Evolutionary conservation across 37 sponge, comb jelly and placozoan species (phyloP).

Genomic region (Amphimedon queenslandica): DNA sequence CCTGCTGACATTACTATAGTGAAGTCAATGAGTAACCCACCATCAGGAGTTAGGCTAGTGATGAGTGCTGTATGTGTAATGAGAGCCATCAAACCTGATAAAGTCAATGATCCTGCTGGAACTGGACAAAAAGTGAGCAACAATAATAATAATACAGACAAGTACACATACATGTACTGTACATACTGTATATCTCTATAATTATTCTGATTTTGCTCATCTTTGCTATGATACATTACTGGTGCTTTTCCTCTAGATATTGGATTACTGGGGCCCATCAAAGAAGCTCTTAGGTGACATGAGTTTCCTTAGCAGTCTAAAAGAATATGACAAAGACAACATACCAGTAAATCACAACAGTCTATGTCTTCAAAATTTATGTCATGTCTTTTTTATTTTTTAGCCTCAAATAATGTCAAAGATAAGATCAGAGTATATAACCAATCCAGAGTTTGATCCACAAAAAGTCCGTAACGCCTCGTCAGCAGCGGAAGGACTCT

Average conservation of each 20-base stretch:
- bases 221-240: not conserved
- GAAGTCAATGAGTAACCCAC: slow-evolving; percentile 95
- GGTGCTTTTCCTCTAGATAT: slow-evolving; percentile 68
- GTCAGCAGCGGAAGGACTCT: slow-evolving; percentile 97
- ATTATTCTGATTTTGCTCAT: too few relatives aligned
- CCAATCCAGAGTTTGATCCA: slow-evolving; percentile 96
- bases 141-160: too few relatives aligned
- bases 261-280: slow-evolving; percentile 99
- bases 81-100: slow-evolving; percentile 96
- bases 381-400: too few relatives aligned
- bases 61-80: slow-evolving; percentile 99
- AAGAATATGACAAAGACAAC: slow-evolving; percentile 95
- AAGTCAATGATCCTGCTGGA: slow-evolving; percentile 87
- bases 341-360: slow-evolving; percentile 81
- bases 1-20: slow-evolving; percentile 97
- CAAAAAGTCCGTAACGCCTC: slow-evolving; percentile 92
- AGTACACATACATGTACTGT: too few relatives aligned
- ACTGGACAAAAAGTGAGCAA: slow-evolving; percentile 62
- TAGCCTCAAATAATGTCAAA: slow-evolving; percentile 88
- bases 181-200: too few relatives aligned
- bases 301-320: slow-evolving; percentile 84
- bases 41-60: slow-evolving; percentile 96
- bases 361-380: too few relatives aligned
- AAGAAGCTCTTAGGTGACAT: slow-evolving; percentile 94
- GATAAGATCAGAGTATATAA: slow-evolving; percentile 80